phyloP scores from a whole-genome alignment of 2,797 vertebrate genomes.

The Hafferia zeledoni region DNA sequence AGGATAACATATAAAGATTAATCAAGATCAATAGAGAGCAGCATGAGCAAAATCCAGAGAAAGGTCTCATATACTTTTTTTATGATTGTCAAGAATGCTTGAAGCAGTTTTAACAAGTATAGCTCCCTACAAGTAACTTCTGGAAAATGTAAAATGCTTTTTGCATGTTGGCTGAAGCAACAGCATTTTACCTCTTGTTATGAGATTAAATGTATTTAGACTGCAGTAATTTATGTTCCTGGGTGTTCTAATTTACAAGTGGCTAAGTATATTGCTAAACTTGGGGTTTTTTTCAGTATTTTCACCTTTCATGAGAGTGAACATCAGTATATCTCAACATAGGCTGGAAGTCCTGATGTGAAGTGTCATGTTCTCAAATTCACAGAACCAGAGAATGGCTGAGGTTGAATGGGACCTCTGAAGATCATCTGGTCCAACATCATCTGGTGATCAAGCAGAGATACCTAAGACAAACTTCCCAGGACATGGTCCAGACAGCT shows the following conservation, averaged over 20 bases:
- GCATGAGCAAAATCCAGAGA: not conserved
- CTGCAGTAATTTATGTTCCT: not conserved
- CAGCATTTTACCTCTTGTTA: not conserved
- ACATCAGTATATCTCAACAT: not conserved
- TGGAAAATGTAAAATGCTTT: not conserved
- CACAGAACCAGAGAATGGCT: not conserved
- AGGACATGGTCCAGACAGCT: not conserved
- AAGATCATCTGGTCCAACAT: not conserved
- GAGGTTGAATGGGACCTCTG: rapidly evolving
- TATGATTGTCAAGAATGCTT: not conserved
- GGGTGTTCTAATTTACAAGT: not conserved
- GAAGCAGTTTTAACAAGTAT: not conserved
- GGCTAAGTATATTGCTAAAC: not conserved
- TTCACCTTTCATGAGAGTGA: not conserved
- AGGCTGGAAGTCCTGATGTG: not conserved
- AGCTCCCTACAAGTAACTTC: not conserved
- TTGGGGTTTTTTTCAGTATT: not conserved
- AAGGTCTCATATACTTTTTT: not conserved
- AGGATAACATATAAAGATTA: not conserved
- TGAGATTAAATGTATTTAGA: not conserved
- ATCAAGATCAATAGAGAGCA: not conserved
- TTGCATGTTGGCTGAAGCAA: not conserved
- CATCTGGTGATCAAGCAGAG: not conserved
- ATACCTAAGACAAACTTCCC: not conserved
- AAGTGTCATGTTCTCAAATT: not conserved